Conservation (phyloP, 2,888 invertebrate genomes). For the Troides aeacus region DNA sequence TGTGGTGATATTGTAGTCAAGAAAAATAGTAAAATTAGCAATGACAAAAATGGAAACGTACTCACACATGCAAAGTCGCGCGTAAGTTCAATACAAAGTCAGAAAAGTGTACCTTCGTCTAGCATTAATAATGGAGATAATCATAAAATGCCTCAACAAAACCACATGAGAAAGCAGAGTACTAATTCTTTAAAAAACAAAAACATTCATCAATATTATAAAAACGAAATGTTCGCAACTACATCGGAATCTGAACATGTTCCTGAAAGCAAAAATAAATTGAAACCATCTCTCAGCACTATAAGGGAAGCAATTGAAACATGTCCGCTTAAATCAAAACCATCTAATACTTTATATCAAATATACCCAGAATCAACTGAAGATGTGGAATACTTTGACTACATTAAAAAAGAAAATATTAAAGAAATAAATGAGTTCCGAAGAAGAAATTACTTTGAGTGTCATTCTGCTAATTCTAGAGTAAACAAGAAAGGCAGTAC, state of each 20-base stretch:
- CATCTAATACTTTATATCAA: slow-evolving; percentile 38
- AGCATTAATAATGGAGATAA: neutral
- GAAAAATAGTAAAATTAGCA: slow-evolving; percentile 8
- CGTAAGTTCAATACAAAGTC: neutral
- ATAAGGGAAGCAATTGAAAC: slow-evolving; percentile 58
- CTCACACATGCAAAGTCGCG: too few relatives aligned
- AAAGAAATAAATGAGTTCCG: slow-evolving; percentile 71
- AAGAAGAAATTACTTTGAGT: slow-evolving; percentile 80
- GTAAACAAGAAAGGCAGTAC: slow-evolving; percentile 46
- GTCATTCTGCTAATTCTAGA: slow-evolving; percentile 75
- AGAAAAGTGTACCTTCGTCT: neutral
- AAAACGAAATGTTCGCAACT: slow-evolving; percentile 58
- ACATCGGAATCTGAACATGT: slow-evolving; percentile 52
- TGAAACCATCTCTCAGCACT: slow-evolving; percentile 51
- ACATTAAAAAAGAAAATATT: slow-evolving; percentile 45
- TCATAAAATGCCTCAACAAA: neutral
- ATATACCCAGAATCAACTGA: slow-evolving; percentile 43
- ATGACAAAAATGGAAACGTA: neutral
- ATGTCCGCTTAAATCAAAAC: slow-evolving; percentile 35
- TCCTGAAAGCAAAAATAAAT: slow-evolving; percentile 35
- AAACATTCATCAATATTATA: slow-evolving; percentile 57
- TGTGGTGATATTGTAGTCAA: slow-evolving; percentile 52
- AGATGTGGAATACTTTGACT: slow-evolving; percentile 43
- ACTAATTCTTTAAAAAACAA: slow-evolving; percentile 6
- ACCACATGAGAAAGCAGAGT: slow-evolving; percentile 8